Evolutionary conservation across 2,797 vertebrate species (phyloP), one percentile per base, ranked within the genome.

Genomic region (Sciurus carolinensis): DNA sequence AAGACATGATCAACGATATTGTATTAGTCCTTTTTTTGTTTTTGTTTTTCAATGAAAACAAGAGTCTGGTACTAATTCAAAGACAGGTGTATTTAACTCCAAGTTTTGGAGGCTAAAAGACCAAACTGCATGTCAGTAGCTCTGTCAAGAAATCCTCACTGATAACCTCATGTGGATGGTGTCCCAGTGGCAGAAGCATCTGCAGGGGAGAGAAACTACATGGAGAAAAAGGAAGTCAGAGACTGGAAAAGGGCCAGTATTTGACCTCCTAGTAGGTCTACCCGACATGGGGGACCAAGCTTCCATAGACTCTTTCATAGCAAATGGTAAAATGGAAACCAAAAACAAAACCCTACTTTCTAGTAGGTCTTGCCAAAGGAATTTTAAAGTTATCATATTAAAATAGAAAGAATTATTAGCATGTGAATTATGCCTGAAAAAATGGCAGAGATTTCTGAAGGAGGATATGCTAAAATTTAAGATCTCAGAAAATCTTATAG

Each of bases 51-150:
- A 39, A 13, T 57, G 15, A 69, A 52, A 30, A 7, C 13, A 11
- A 80, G 24, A 26, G 36, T 20, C n/a, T 24, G 36, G 79, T 3
- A 18, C 36, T 39, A 30, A 66, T 10, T 6, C 7, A 39, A 64
- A 33, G 15, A 62, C 26, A 42, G 8, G 17, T 15, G 24, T 50
- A 62, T 36, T 57, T 69, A 85, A 30, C 47, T 52, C 22, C 10
- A 4, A 9, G 4, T 28, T 71, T 52, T 28, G 26, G 50, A 57
- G 30, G 22, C 3, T 8, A 30, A 50, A 50, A 67, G 20, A 12
- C 33, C 33, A 14, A 69, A 17, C 14, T 30, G 1, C 4, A 28
- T 2, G 3, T 2, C 8, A 10, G 7, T 2, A 36, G 42, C 33
- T 22, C 44, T 26, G 47, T 7, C 10, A 33, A 80, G 33, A 24